A percentile compares a stretch with the other conserved stretches of the same genome.
These are phyloP conservation scores for Enteromius argenteus DNA, from an alignment of 2,797 vertebrate genomes.

Conservation along the genomic window DNA sequence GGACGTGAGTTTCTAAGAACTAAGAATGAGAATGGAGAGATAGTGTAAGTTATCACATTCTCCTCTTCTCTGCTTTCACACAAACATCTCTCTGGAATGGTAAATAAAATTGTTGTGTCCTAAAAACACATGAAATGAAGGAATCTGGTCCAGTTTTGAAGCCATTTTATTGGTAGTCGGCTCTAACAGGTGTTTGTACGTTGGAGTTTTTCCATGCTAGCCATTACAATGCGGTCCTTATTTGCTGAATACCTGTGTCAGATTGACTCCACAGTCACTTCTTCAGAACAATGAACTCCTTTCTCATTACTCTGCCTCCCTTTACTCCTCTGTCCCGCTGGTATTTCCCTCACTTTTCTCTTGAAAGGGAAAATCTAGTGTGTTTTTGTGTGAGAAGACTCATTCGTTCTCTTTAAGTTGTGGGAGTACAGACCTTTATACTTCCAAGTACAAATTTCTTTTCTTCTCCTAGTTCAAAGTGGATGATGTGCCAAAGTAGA, in stretches of 20 bases:
- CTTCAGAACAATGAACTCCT: constrained; percentile 78
- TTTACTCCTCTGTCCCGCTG: constrained; percentile 61
- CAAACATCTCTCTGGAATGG: constrained; percentile 34
- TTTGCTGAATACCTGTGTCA: constrained; percentile 83
- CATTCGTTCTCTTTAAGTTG: constrained; percentile 28
- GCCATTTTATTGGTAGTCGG: constrained; percentile 58
- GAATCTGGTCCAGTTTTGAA: constrained; percentile 46
- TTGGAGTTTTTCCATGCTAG: constrained; percentile 54
- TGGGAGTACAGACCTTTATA: not conserved
- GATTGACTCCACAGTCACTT: constrained; percentile 71
- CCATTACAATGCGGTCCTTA: constrained; percentile 77
- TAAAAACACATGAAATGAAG: constrained; percentile 51
- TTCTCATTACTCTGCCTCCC: constrained; percentile 69
- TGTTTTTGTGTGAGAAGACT: constrained; percentile 18
- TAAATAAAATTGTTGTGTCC: constrained; percentile 50
- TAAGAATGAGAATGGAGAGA: constrained; percentile 45
- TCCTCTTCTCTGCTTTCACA: constrained; percentile 52
- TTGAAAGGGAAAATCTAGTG: constrained; percentile 58
- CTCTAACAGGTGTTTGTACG: constrained; percentile 71
- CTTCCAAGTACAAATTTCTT: not conserved
- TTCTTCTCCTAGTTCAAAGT: constrained; percentile 9
- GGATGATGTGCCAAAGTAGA: constrained; percentile 1
- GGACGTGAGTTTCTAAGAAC: constrained; percentile 23
- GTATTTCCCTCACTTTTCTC: constrained; percentile 61
- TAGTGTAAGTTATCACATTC: constrained; percentile 30